Evolutionary conservation across 2,113 vertebrate species (phyloP), one percentile per base, ranked within the genome.

Genomic region (Bolborhynchus lineola): DNA sequence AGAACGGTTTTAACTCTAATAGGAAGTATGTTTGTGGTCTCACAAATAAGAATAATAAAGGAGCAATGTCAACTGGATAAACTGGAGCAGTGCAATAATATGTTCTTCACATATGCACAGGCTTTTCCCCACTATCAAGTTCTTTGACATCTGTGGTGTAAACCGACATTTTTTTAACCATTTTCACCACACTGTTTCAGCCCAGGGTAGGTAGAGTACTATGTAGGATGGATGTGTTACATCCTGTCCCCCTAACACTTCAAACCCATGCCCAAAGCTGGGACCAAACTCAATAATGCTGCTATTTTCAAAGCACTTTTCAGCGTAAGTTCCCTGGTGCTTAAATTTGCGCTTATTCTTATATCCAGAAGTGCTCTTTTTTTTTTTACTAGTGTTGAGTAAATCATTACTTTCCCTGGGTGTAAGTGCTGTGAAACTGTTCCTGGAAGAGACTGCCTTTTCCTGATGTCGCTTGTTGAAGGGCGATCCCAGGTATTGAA

Each of bases 191-290:
- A 39, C 15, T 39, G 10, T 53, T 85, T 88, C 64, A 81, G 33
- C 13, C 33, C 37, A 53, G n/a, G 20, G 21, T 49, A 41, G 35
- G 16, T 59, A 28, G 17, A 64, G 15, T 29, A 42, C 20, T 67
- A 11, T 0, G 0, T 8, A 47, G 50, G 37, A 49, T 31, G 17
- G 20, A 13, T 90, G 6, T 5, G 5, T 68, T 69, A 25, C 0
- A 0, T 71, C 24, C 26, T 35, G 10, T 10, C 46, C 39, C 39
- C 14, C 11, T 53, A 47, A 41, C 7, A 31, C 25, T 46, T 29
- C 42, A 64, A 47, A 23, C 28, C 6, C 0, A 0, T 75, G n/a
- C 44, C 37, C 83, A 49, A 75, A 50, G 65, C 55, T 88, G 50
- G 21, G 24, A 39, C 11, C 8, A 41, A 69, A 12, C 28, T 91